These are phyloP conservation scores for Xylocopa sonorina DNA, from an alignment of 1,140 invertebrate genomes.

Conservation along the genomic window DNA sequence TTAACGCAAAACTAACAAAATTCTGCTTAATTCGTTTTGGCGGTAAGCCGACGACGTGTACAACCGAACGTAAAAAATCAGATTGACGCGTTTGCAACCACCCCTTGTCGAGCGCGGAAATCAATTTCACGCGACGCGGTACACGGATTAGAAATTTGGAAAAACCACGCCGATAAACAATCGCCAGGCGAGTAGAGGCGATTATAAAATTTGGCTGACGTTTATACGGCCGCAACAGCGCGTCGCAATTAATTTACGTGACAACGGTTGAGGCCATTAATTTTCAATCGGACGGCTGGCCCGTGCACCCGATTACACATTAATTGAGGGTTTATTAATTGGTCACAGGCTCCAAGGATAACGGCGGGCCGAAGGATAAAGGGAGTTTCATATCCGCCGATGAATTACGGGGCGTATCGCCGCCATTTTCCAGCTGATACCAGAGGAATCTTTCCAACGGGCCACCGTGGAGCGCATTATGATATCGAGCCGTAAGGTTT, in stretches of 20 bases:
- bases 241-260: slow-evolving; percentile 59
- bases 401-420: slow-evolving; percentile 31
- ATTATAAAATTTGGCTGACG: slow-evolving; percentile 41
- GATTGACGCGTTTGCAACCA: no score
- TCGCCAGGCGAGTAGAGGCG: not conserved
- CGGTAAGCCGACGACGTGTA: no score
- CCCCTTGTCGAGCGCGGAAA: not conserved
- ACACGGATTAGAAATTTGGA: not conserved
- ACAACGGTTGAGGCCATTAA: slow-evolving; percentile 66
- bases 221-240: not conserved
- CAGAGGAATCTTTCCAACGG: not conserved
- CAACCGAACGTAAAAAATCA: no score
- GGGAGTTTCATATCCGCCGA: slow-evolving; percentile 33
- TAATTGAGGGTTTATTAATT: slow-evolving; percentile 70
- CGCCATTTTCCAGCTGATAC: not conserved
- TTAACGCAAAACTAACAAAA: no score
- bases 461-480: no score
- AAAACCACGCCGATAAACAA: slow-evolving; percentile 7
- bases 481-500: not conserved
- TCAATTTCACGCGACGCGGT: not conserved
- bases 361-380: slow-evolving; percentile 41
- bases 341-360: slow-evolving; percentile 57
- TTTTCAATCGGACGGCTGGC: slow-evolving; percentile 62
- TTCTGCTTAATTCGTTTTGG: no score
- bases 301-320: slow-evolving; percentile 61